These are phyloP conservation scores for Petrosia ficiformis DNA, from an alignment of 37 sponge, comb jelly and placozoan species.

Conservation along the genomic window DNA sequence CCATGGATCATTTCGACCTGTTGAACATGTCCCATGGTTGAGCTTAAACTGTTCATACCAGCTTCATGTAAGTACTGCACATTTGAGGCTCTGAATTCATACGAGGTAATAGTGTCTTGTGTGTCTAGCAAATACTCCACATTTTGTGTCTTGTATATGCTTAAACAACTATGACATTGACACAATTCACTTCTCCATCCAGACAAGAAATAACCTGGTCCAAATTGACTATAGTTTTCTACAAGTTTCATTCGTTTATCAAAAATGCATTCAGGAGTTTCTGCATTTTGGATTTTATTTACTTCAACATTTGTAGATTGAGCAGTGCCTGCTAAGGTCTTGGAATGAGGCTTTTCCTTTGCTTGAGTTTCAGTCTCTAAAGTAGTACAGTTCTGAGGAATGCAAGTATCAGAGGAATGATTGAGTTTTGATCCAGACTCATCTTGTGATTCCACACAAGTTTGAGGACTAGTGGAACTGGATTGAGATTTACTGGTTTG, in stretches of 20 bases:
- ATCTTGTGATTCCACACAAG: too few relatives aligned
- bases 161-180: slow-evolving; percentile 64
- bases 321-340: background rate
- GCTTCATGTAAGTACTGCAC: slow-evolving; percentile 35
- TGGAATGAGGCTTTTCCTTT: background rate
- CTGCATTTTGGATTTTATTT: background rate
- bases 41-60: slow-evolving; percentile 51
- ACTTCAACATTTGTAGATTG: background rate
- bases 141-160: slow-evolving; percentile 36
- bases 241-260: background rate
- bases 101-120: slow-evolving; percentile 61
- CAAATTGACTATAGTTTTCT: background rate
- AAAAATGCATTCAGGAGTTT: background rate
- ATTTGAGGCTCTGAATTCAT: slow-evolving; percentile 59
- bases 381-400: background rate
- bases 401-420: too few relatives aligned
- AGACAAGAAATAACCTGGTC: slow-evolving; percentile 55
- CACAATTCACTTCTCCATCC: slow-evolving; percentile 71
- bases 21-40: slow-evolving; percentile 50
- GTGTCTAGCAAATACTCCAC: slow-evolving; percentile 68
- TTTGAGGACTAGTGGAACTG: background rate
- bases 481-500: background rate
- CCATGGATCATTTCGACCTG: slow-evolving; percentile 73
- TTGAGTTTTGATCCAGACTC: too few relatives aligned
- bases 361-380: background rate